Conservation (phyloP, 2,797 vertebrate species). For the Numenius phaeopus region DNA sequence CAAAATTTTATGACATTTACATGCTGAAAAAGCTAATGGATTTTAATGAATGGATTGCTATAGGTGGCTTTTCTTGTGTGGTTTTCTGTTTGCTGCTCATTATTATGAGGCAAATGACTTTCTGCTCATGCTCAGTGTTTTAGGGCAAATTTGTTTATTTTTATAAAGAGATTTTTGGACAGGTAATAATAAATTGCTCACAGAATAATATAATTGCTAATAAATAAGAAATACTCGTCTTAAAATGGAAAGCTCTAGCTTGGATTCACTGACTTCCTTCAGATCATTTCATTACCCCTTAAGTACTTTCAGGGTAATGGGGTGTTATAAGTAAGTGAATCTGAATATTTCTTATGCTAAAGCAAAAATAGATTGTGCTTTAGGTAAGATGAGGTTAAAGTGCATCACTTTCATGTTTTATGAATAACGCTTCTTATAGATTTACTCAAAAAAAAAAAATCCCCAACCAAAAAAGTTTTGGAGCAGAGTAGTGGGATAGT, state of each 20-base stretch:
- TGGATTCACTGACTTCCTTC: background rate
- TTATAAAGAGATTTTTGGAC: background rate
- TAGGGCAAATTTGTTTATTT: background rate
- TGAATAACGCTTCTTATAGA: background rate
- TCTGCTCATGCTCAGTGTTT: background rate
- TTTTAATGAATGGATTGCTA: background rate
- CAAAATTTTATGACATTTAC: background rate
- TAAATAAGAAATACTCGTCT: background rate
- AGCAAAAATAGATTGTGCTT: background rate
- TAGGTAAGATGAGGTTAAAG: background rate
- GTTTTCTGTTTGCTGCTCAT: background rate
- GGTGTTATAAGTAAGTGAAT: background rate
- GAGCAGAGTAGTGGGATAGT: background rate
- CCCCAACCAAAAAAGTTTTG: background rate
- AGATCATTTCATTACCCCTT: background rate
- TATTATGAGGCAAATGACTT: background rate
- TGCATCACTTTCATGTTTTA: background rate
- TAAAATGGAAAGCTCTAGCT: background rate
- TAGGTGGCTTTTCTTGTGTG: background rate
- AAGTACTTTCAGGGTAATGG: background rate
- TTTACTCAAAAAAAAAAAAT: background rate
- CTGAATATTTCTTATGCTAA: background rate
- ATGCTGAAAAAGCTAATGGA: background rate
- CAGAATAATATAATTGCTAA: background rate
- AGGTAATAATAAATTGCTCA: background rate